Evolutionary conservation across 2,888 invertebrate genomes (phyloP).

Genomic region (Ophion slaviceki): DNA sequence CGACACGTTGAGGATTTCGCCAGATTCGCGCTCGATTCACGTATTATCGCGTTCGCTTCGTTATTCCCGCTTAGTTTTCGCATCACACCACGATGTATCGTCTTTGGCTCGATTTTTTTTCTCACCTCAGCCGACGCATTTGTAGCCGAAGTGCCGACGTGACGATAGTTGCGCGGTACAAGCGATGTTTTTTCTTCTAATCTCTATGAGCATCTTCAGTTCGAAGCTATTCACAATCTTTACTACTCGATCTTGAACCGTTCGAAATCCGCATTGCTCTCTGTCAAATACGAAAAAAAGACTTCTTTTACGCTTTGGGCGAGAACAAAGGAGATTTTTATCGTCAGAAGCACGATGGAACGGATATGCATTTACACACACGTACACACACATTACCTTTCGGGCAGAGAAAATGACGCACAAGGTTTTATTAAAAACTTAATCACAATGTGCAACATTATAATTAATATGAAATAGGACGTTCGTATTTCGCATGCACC

Average conservation of each 20-base stretch:
- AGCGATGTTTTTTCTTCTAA: not conserved
- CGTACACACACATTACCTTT: not conserved
- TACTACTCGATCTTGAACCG: not conserved
- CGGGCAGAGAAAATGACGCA: not conserved
- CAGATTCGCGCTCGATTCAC: not conserved
- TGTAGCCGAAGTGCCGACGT: not conserved
- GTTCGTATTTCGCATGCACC: not conserved
- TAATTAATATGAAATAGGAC: not conserved
- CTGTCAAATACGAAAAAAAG: too few species aligned
- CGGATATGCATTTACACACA: not conserved
- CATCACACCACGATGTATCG: not conserved
- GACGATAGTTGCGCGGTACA: conserved; percentile 25
- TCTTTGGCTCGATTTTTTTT: not conserved
- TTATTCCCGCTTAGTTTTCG: not conserved
- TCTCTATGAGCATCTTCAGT: not conserved
- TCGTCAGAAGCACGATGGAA: not conserved
- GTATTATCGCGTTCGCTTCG: not conserved
- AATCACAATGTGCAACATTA: not conserved
- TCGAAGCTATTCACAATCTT: not conserved
- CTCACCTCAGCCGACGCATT: not conserved
- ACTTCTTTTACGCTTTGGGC: not conserved
- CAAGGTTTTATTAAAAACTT: not conserved
- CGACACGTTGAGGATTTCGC: conserved; percentile 5
- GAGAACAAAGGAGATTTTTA: not conserved
- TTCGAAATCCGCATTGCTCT: too few species aligned